Evolutionary conservation across 2,113 vertebrate species (phyloP).

Genomic region (Channa argus): DNA sequence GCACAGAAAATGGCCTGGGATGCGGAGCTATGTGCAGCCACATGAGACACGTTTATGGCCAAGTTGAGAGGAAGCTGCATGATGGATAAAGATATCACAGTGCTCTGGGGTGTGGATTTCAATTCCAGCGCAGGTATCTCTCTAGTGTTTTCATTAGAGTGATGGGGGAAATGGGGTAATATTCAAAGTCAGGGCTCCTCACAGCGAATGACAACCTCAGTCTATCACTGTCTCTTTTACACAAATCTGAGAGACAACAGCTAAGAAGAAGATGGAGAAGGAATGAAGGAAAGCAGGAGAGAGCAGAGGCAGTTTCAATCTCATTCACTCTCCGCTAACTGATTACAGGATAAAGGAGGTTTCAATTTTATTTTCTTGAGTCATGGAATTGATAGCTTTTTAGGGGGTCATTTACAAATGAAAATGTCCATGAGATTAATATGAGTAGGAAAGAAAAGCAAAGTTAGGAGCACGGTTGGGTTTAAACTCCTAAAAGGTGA

Average conservation of each 20-base stretch:
- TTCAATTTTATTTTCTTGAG: no score
- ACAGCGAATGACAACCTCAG: constrained; percentile 39
- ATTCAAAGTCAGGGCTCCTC: constrained; percentile 62
- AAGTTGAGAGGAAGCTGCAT: constrained; percentile 7
- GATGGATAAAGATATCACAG: constrained; percentile 63
- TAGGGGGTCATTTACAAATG: no score
- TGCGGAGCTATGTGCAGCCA: constrained; percentile 47
- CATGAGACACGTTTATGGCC: constrained; percentile 51
- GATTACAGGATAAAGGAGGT: no score
- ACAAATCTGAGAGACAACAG: constrained; percentile 45
- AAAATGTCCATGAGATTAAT: no score
- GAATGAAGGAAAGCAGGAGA: constrained; percentile 5
- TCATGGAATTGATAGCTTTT: no score
- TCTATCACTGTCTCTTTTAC: constrained; percentile 60
- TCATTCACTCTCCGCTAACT: constrained; percentile 33
- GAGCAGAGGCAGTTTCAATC: constrained; percentile 39
- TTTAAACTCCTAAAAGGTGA: no score
- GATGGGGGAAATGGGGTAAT: constrained; percentile 57
- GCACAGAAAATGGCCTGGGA: neutral
- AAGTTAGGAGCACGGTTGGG: no score
- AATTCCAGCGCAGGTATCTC: constrained; percentile 37
- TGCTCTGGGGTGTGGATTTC: constrained; percentile 44
- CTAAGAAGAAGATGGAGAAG: constrained; percentile 7
- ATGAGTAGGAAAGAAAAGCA: no score
- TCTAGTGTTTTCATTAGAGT: constrained; percentile 52